These are phyloP conservation scores for Stenchaetothrips biformis DNA, from an alignment of 2,888 invertebrate genomes.

Conservation along the genomic window DNA sequence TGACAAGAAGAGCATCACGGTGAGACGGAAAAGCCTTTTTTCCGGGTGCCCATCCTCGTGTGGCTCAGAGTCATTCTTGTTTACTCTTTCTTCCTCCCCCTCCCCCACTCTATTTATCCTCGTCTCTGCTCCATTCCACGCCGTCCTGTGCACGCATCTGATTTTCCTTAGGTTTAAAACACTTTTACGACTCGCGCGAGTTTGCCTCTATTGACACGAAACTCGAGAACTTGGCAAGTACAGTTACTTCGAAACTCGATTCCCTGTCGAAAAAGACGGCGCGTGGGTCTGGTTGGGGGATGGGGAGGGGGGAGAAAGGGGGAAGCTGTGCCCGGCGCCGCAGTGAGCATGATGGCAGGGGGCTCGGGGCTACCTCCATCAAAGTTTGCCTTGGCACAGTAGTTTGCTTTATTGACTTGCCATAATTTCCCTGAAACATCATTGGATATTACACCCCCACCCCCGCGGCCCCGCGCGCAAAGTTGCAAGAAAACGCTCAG, in stretches of 20 bases:
- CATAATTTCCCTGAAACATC: not conserved
- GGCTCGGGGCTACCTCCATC: not conserved
- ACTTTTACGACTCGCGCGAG: slow-evolving; percentile 15
- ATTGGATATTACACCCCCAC: not conserved
- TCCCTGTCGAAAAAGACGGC: not conserved
- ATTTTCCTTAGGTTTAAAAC: slow-evolving; percentile 13
- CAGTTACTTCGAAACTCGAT: slow-evolving; percentile 21
- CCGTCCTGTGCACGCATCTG: not conserved
- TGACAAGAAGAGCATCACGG: no score
- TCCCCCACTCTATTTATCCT: not conserved
- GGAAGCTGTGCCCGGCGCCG: not conserved
- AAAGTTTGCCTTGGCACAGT: not conserved
- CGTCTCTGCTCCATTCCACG: not conserved
- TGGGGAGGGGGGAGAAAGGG: not conserved
- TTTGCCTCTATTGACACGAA: slow-evolving; percentile 15
- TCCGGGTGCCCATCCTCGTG: no score
- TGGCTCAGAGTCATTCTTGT: not conserved
- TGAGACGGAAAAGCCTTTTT: no score
- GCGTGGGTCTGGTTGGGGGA: not conserved
- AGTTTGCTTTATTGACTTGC: slow-evolving; percentile 9
- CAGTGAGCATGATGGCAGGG: not conserved
- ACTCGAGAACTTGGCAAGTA: slow-evolving; percentile 18
- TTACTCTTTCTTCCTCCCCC: not conserved
- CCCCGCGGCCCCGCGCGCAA: not conserved
- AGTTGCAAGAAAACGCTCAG: not conserved